These are phyloP conservation scores for Iguana delicatissima DNA, from an alignment of 2,797 vertebrate species.

Conservation along the genomic window DNA sequence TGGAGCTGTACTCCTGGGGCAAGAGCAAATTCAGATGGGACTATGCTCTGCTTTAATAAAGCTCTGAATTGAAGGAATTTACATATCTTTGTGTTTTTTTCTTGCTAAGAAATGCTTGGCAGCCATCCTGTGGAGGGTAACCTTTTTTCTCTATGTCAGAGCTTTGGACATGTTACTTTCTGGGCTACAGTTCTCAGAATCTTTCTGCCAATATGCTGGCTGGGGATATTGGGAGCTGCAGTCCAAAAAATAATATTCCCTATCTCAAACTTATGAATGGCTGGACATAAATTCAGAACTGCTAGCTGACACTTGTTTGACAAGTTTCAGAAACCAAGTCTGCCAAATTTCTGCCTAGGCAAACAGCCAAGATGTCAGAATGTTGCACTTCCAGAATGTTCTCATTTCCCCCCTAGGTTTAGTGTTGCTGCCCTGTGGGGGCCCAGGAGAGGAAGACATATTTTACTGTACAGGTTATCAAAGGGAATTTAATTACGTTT, in stretches of 20 bases:
- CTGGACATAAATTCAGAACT: background rate
- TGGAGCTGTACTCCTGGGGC: no score
- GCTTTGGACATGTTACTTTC: no score
- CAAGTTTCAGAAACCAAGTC: background rate
- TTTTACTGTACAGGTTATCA: background rate
- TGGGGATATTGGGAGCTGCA: no score
- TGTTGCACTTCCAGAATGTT: background rate
- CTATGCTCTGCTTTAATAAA: background rate
- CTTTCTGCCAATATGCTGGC: no score
- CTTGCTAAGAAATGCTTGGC: background rate
- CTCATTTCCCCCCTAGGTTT: background rate
- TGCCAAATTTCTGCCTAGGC: background rate
- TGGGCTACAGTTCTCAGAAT: no score
- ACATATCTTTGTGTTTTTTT: background rate
- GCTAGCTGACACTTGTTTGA: background rate
- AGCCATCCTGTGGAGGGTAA: background rate
- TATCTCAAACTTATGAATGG: background rate
- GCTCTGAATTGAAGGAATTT: background rate
- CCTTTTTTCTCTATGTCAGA: no score
- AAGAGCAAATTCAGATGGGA: background rate
- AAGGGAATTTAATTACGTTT: slow-evolving; percentile 7
- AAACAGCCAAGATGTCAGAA: background rate
- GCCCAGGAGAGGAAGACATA: background rate
- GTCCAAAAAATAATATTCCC: no score
- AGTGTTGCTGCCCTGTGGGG: background rate